Evolutionary conservation across 2,797 vertebrate genomes (phyloP), one percentile per base, ranked within the genome.

Genomic region (Sebastiscus albofasciatus): DNA sequence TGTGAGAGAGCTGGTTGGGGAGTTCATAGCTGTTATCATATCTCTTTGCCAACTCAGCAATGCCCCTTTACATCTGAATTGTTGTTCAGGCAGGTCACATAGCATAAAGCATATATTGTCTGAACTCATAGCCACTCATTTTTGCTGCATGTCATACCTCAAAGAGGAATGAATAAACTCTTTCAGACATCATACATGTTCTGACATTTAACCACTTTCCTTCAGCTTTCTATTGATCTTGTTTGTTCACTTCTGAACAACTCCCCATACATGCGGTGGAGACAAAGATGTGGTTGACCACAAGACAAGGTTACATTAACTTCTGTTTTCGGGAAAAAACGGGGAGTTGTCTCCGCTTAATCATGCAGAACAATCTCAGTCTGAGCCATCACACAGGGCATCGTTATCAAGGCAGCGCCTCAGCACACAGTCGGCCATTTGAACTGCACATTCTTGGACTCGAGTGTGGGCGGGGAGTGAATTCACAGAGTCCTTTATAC

Each of bases 361-460:
- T 93, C 90, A 82, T 59, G 84, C 88, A 78, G 89, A 87, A 91
- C 92, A 92, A 93, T 92, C 89, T 84, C 16, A 71, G 67, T 73
- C 69, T 70, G 33, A 70, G 81, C 74, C 83, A 67, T 89, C 88
- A 74, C 49, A 81, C 78, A 81, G 72, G 72, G 64, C 81, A 39
- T 70, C 55, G 56, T 72, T 88, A 75, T 82, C 54, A 33, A 59
- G 83, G 76, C 87, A 39, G 75, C 74, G 79, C 86, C 85, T 68
- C 86, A 27, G 80, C 77, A 81, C 92, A 94, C 93, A 95, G 91
- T 90, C 85, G 34, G 39, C 82, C 80, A 29, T 88, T 94, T 94
- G 70, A 94, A 75, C 76, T 3, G 65, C 80, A 59, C 92, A 96
- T 96, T 95, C 95, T 90, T 95, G 80, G 52, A 49, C 71, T 54